Conservation (phyloP, 2,113 vertebrate genomes). For the Camarhynchus parvulus region DNA sequence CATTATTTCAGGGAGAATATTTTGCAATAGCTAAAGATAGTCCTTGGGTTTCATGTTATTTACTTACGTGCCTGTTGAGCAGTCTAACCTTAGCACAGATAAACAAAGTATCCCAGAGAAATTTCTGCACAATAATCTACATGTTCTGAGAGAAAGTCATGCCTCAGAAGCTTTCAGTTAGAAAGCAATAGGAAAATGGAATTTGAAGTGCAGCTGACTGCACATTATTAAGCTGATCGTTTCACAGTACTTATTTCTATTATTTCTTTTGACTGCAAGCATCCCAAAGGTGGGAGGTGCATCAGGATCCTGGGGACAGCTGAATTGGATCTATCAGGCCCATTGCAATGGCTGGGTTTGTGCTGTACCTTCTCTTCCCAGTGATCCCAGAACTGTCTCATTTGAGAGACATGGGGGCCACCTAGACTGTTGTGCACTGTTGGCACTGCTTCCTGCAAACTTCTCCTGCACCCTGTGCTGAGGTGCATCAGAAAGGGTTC, state of each 20-base stretch:
- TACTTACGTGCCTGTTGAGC: neutral
- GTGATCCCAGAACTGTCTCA: accelerated
- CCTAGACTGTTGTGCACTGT: accelerated
- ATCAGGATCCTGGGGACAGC: neutral
- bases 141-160: neutral
- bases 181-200: neutral
- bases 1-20: neutral
- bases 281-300: neutral
- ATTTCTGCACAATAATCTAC: neutral
- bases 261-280: neutral
- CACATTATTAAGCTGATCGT: neutral
- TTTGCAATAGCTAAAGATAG: constrained; percentile 25
- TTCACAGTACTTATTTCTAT: neutral
- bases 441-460: neutral
- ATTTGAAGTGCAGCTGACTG: neutral
- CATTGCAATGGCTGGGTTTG: neutral
- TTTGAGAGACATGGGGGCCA: neutral
- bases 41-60: neutral
- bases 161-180: neutral
- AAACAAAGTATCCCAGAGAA: neutral
- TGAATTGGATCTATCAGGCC: neutral
- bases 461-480: neutral
- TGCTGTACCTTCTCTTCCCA: neutral
- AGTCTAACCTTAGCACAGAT: neutral
- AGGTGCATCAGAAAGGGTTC: neutral